Evolutionary conservation across 2,113 vertebrate species (phyloP).

Genomic region (Vidua chalybeata): DNA sequence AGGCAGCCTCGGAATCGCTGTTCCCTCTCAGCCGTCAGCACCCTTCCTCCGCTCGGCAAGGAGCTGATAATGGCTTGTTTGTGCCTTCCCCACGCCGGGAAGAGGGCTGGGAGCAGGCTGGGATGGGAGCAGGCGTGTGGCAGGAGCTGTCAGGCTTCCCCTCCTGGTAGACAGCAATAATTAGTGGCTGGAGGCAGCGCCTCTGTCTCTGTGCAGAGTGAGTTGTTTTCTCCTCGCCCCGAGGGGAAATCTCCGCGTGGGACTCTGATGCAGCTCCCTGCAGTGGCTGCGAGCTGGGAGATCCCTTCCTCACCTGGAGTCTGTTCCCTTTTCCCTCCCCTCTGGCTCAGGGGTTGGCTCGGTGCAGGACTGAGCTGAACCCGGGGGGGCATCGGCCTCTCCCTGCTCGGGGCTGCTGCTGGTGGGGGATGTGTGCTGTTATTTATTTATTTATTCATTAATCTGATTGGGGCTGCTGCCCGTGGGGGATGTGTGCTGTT

Average conservation of each 20-base stretch:
- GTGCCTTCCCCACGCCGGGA: not conserved
- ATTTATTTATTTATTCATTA: not conserved
- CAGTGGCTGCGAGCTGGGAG: not conserved
- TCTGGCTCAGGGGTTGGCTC: fast-evolving
- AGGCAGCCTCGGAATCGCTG: not conserved
- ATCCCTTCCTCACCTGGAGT: not conserved
- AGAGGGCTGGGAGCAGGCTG: not conserved
- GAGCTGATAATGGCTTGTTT: not conserved
- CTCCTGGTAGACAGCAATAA: not conserved
- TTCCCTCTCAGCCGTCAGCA: slow-evolving; percentile 22
- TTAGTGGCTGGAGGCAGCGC: slow-evolving; percentile 12
- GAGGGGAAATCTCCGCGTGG: not conserved
- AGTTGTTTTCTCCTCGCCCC: not conserved
- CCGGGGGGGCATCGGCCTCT: not conserved
- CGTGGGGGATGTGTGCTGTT: not conserved
- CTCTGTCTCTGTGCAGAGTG: not conserved
- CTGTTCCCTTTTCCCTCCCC: not conserved
- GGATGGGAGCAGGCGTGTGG: not conserved
- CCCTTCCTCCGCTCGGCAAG: not conserved
- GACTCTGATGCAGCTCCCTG: not conserved
- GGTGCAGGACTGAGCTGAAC: not conserved
- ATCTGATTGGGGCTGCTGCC: not conserved
- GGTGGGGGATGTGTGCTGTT: not conserved
- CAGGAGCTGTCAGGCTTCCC: slow-evolving; percentile 27
- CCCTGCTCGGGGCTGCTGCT: not conserved